These are phyloP conservation scores for Apostichopus parvimensis DNA, from an alignment of 35 echinoderm and acorn worm species.

Conservation along the genomic window DNA sequence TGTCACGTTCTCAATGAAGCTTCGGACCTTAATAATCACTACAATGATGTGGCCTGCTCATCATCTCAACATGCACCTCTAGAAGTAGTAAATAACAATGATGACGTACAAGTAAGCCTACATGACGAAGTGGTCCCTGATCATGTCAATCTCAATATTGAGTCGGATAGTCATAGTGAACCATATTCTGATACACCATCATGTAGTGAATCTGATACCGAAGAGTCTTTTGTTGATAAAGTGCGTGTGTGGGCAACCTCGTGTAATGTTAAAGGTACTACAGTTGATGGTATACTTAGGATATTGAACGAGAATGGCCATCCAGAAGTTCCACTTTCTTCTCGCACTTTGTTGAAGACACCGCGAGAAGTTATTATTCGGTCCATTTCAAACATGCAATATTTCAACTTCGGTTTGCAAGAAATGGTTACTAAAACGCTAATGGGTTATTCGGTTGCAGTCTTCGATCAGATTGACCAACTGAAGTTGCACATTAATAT, in stretches of 20 bases:
- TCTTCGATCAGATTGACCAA: neutral
- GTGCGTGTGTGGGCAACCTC: conserved; percentile 57
- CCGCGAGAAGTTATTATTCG: conserved; percentile 22
- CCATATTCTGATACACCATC: too few relatives aligned
- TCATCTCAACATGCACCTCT: too few relatives aligned
- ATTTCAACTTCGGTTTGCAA: conserved; percentile 56
- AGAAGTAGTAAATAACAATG: too few relatives aligned
- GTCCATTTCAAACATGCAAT: conserved; percentile 62
- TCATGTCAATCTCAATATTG: too few relatives aligned
- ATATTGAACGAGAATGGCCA: conserved; percentile 59
- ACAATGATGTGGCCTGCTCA: too few relatives aligned
- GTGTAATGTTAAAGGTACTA: conserved; percentile 58
- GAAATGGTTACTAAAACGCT: conserved; percentile 29
- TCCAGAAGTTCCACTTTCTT: conserved; percentile 47
- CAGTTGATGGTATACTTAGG: conserved; percentile 67
- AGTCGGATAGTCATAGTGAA: too few relatives aligned
- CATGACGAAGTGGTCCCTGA: too few relatives aligned
- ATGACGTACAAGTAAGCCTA: too few relatives aligned
- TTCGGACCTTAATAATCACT: too few relatives aligned
- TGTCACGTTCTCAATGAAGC: too few relatives aligned
- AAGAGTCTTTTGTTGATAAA: too few relatives aligned
- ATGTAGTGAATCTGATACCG: too few relatives aligned
- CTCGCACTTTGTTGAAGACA: conserved; percentile 69
- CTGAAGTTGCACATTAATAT: conserved; percentile 41
- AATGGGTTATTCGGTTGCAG: conserved; percentile 11